Conservation (phyloP, 2,113 vertebrate genomes). For the Atlantisia rogersi region DNA sequence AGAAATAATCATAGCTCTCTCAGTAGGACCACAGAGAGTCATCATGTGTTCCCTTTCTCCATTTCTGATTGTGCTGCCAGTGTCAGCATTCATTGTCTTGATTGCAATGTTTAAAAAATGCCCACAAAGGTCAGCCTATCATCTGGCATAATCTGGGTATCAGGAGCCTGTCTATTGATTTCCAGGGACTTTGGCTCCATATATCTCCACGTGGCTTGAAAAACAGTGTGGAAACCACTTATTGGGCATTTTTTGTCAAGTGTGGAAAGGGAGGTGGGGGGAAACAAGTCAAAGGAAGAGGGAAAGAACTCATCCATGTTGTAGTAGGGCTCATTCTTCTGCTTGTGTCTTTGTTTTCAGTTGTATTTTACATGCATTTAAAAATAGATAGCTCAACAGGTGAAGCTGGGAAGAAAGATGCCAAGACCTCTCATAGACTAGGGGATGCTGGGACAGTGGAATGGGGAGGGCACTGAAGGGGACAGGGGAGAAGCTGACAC, state of each 20-base stretch:
- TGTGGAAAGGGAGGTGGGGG: background rate
- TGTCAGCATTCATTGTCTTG: background rate
- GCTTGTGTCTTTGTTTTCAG: slow-evolving; percentile 49
- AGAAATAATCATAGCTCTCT: background rate
- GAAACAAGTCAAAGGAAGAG: slow-evolving; percentile 14
- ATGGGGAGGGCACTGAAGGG: slow-evolving; percentile 25
- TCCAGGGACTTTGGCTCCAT: background rate
- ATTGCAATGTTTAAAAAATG: background rate
- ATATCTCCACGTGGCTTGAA: background rate
- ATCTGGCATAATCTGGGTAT: background rate
- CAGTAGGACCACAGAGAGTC: background rate
- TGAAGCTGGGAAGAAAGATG: slow-evolving; percentile 44
- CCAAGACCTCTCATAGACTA: slow-evolving; percentile 53
- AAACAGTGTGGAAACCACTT: background rate
- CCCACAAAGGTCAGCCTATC: background rate
- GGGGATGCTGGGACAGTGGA: slow-evolving; percentile 32
- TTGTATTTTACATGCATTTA: slow-evolving; percentile 60
- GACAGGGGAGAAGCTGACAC: slow-evolving; percentile 71
- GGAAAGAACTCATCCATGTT: background rate
- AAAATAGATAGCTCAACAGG: slow-evolving; percentile 26
- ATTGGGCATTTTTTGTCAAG: background rate
- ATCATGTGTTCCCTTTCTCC: background rate
- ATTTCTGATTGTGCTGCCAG: background rate
- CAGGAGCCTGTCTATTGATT: background rate
- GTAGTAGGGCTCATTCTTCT: slow-evolving; percentile 47